These are phyloP conservation scores for Drosophila subobscura DNA, from an alignment of 1,140 invertebrate species.

Conservation along the genomic window DNA sequence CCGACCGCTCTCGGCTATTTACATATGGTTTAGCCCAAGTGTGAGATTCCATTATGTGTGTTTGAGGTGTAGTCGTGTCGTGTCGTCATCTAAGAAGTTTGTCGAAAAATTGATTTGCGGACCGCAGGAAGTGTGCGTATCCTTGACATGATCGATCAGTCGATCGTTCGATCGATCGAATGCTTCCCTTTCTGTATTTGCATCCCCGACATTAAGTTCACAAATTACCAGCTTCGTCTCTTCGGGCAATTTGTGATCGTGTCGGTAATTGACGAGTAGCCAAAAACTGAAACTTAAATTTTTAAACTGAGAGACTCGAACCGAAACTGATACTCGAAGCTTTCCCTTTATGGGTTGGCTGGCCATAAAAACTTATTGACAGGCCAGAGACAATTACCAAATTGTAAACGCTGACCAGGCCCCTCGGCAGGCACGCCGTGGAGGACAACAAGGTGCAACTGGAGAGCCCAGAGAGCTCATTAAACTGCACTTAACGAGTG, in stretches of 20 bases:
- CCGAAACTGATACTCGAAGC: constrained; percentile 19
- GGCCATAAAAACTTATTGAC: constrained; percentile 75
- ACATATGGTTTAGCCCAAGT: constrained; percentile 57
- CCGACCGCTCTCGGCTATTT: constrained; percentile 35
- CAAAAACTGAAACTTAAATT: constrained; percentile 10
- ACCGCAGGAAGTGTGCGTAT: constrained; percentile 21
- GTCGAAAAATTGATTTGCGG: constrained; percentile 29
- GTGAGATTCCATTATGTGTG: constrained; percentile 40
- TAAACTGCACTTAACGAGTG: constrained; percentile 72
- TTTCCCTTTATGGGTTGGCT: constrained; percentile 43
- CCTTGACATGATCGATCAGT: constrained; percentile 31
- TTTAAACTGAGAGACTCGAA: not conserved
- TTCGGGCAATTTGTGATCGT: constrained; percentile 62
- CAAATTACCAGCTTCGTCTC: constrained; percentile 51
- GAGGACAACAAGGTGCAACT: constrained; percentile 12
- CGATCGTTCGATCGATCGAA: not conserved
- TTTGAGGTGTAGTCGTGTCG: not conserved
- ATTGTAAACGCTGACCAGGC: constrained; percentile 62
- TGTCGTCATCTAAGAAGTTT: constrained; percentile 19
- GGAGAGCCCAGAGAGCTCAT: constrained; percentile 47
- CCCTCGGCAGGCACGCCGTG: constrained; percentile 64
- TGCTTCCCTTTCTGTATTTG: constrained; percentile 43
- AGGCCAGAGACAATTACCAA: constrained; percentile 71
- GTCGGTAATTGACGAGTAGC: constrained; percentile 62
- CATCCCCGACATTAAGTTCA: constrained; percentile 55